Base-by-base conservation (phyloP, 2,888 invertebrate genomes). In the Tetranychus piercei region DNA sequence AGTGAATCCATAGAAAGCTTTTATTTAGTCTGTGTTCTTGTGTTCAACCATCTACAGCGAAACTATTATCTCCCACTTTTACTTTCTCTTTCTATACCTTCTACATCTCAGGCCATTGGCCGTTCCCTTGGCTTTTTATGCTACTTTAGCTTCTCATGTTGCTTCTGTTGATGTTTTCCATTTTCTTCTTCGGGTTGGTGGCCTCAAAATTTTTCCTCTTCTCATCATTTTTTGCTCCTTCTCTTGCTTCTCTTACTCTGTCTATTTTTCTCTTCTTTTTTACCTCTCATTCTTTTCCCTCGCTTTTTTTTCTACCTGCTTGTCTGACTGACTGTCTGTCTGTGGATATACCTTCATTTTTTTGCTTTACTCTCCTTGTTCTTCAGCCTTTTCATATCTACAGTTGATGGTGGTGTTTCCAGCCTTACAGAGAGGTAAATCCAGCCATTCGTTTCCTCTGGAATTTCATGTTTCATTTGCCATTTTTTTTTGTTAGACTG, bases 181-280 rank as follows among this genome's bases (percentile, higher is more conserved):
- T 23, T 23, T n/a, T 69, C n/a, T 69, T 55, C 15, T 55, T 55
- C 55, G 55, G 55, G 55, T 55, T 55, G 55, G 55, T 55, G 55
- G 11, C 55, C 69, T 69, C 69, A 69, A 20, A 23, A 23, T n/a
- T 69, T 69, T 69, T 23, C 69, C 69, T 18, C n/a, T n/a, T 71
- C 71, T 34, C 43, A 34, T 34, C 34, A 34, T 34, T 44, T n/a
- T 71, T 23, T 71, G 22, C 23, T 23, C 23, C 11, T 71, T 23
- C 23, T 23, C 23, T 71, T n/a, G 8, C n/a, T 3, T n/a, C 34
- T 23, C 11, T 23, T n/a, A 4, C 34, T 34, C 34, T 9, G 34
- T 34, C 34, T 34, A 34, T 44, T n/a, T 71, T 23, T 71, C 71
- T 71, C 34, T 71, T 23, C 23, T 23, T 71, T 71, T n/a, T 43